These are phyloP conservation scores for Sprattus sprattus DNA, from an alignment of 2,113 vertebrate species.

Conservation along the genomic window DNA sequence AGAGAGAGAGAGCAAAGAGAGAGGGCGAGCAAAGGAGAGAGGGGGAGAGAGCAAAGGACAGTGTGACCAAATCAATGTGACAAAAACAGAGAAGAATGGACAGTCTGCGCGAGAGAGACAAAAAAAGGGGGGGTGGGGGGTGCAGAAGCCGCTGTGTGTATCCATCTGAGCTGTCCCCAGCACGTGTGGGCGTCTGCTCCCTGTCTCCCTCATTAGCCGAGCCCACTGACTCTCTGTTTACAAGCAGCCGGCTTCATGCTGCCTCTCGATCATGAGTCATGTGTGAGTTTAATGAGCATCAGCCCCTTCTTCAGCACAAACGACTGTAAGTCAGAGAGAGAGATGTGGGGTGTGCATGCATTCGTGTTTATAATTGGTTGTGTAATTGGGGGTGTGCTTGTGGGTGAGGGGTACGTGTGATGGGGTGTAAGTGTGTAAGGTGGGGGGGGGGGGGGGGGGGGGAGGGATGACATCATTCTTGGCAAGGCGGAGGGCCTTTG, in stretches of 20 bases:
- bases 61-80: neutral
- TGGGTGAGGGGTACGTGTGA: neutral
- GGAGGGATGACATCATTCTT: constrained; percentile 38
- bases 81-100: neutral
- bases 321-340: neutral
- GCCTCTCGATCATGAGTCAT: neutral
- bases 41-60: neutral
- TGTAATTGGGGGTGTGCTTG: neutral
- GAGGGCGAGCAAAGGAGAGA: neutral
- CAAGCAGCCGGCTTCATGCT: neutral
- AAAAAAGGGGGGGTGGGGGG: too few relatives aligned
- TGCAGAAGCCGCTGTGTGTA: neutral
- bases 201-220: neutral
- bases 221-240: neutral
- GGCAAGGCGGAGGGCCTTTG: constrained; percentile 43
- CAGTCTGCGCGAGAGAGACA: too few relatives aligned
- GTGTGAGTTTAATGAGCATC: constrained; percentile 38
- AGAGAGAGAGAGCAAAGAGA: neutral
- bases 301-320: neutral
- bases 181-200: neutral
- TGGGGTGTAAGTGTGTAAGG: neutral
- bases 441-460: neutral
- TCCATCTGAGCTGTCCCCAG: neutral
- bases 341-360: neutral
- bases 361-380: neutral